Evolutionary conservation across 2,888 invertebrate species (phyloP), one percentile per base, ranked within the genome.

Genomic region (Aproaerema taeniolella): DNA sequence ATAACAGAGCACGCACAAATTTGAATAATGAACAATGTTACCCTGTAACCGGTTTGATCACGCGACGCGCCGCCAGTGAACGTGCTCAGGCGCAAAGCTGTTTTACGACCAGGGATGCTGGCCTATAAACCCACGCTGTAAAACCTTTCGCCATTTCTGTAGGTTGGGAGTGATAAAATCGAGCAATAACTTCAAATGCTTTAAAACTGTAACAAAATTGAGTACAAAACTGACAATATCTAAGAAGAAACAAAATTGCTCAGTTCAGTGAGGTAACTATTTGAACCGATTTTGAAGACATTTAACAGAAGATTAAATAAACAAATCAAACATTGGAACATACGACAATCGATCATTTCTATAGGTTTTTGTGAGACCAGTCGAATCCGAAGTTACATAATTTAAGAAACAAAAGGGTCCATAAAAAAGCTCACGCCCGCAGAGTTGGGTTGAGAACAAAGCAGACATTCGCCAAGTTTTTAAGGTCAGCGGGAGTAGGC

Each of bases 21-120:
- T 81, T 81, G 74, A 81, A 82, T 82, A 81, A 81, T 79, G 81
- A 76, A 81, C 76, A 76, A 75, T 78, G 78, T 79, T 74, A 71
- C 69, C 70, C 62, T 53, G 55, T 46, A 66, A 81, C 81, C 76
- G 77, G 81, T 81, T 71, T 59, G 58, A 68, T 73, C 78, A 78
- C 75, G 75, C 74, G 67, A 74, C 57, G 53, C n/a, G 8, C 24
- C 25, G 24, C 25, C 24, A 9, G 29, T 9, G 50, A 45, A 52
- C 52, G 60, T 55, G 66, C 61, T 58, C 58, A 40, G 48, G 58
- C 61, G 58, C 57, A 52, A 10, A 13, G 36, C 33, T 44, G 48
- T 50, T 69, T 72, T 68, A 70, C 62, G 65, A 61, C 45, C 60
- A 55, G 69, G 65, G 69, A 67, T 68, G 71, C 64, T 67, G 73